Conservation (phyloP, 2,113 vertebrate species). For the Chaetura pelagica region DNA sequence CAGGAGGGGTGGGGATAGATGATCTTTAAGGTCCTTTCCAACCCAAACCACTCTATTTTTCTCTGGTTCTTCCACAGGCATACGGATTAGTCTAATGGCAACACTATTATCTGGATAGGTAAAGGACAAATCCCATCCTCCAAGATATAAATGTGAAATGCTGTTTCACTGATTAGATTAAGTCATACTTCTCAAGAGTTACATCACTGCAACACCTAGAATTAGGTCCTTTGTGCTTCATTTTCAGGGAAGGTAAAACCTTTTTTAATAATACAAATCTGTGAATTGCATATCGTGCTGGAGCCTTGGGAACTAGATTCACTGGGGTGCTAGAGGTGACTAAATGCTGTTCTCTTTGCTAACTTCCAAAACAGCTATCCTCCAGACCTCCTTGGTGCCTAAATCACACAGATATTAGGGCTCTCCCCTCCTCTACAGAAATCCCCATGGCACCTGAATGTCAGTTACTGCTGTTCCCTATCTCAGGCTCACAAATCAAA, state of each 20-base stretch:
- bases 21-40: no score
- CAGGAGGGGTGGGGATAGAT: no score
- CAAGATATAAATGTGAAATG: not conserved
- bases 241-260: not conserved
- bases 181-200: not conserved
- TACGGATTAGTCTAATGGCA: not conserved
- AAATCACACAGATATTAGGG: not conserved
- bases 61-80: not conserved
- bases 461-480: constrained; percentile 28
- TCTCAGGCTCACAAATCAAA: constrained; percentile 59
- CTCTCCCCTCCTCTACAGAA: not conserved
- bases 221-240: not conserved
- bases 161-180: not conserved
- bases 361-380: not conserved
- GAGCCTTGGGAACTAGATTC: not conserved
- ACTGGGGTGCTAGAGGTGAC: not conserved
- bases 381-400: not conserved
- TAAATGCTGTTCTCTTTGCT: not conserved
- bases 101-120: not conserved
- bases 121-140: not conserved
- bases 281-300: not conserved
- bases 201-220: not conserved
- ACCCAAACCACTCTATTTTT: no score
- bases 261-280: constrained; percentile 1
- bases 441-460: constrained; percentile 29